These are phyloP conservation scores for Strix occidentalis DNA, from an alignment of 2,797 vertebrate species.

Conservation along the genomic window DNA sequence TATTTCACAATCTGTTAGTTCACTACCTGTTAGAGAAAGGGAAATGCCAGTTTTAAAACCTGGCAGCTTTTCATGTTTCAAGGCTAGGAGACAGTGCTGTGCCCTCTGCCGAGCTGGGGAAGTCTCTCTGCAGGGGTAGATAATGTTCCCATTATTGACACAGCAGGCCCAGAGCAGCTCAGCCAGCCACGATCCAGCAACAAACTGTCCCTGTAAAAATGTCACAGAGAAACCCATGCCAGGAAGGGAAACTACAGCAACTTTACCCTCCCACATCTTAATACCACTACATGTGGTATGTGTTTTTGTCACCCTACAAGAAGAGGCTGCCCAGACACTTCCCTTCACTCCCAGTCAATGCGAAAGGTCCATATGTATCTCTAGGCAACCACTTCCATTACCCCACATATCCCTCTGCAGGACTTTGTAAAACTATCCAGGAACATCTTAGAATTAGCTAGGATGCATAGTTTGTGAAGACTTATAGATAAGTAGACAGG, in stretches of 20 bases:
- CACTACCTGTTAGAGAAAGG: not conserved
- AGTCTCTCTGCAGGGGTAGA: not conserved
- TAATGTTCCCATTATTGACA: rapidly evolving
- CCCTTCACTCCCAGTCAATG: not conserved
- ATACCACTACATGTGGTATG: not conserved
- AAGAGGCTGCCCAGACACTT: not conserved
- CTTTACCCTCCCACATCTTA: not conserved
- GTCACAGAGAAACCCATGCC: not conserved
- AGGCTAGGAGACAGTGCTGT: rapidly evolving
- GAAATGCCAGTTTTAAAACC: not conserved
- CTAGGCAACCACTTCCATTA: not conserved
- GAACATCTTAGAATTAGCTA: not conserved
- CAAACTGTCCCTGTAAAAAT: not conserved
- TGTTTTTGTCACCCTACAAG: not conserved
- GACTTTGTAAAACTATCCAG: not conserved
- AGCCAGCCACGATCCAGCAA: not conserved
- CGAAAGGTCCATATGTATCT: not conserved
- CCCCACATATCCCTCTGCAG: not conserved
- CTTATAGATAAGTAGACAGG: not conserved
- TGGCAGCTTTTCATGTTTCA: not conserved
- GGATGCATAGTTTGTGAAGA: not conserved
- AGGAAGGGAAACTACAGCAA: not conserved
- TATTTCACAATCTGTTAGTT: not conserved
- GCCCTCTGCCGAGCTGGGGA: not conserved
- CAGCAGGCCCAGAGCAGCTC: not conserved